These are phyloP conservation scores for Synanthedon formicaeformis DNA, from an alignment of 2,888 invertebrate genomes.

Conservation along the genomic window DNA sequence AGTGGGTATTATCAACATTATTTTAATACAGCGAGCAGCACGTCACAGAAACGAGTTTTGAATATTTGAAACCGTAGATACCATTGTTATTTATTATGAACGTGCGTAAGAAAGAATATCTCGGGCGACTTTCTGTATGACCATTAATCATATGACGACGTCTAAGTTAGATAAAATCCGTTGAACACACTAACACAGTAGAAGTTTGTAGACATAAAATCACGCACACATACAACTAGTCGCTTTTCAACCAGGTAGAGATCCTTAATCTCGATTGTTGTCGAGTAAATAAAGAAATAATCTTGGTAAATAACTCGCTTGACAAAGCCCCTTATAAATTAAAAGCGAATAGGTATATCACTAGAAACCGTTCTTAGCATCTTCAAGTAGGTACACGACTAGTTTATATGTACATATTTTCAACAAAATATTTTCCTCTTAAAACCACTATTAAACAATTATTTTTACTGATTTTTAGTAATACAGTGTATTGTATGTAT, in stretches of 20 bases:
- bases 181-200: constrained; percentile 22
- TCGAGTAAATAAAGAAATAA: constrained; percentile 10
- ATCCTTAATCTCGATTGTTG: constrained; percentile 21
- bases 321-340: constrained; percentile 2
- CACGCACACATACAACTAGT: constrained; percentile 15
- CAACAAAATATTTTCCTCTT: too few species aligned
- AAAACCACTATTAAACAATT: too few species aligned
- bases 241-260: constrained; percentile 22
- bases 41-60: constrained; percentile 26
- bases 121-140: constrained; percentile 37
- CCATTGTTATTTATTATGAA: constrained; percentile 49
- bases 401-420: too few species aligned
- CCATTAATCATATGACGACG: constrained; percentile 60
- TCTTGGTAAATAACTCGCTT: constrained; percentile 23
- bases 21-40: constrained; percentile 1
- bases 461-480: too few species aligned
- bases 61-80: constrained; percentile 30
- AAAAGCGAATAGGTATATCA: neutral
- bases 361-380: too few species aligned
- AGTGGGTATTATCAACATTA: constrained; percentile 9
- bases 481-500: too few species aligned
- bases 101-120: constrained; percentile 40
- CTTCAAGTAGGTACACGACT: too few species aligned
- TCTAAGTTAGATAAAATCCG: constrained; percentile 45
- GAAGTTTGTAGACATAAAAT: constrained; percentile 14